Conservation (phyloP, 2,797 vertebrate genomes). For the Mastacembelus armatus region DNA sequence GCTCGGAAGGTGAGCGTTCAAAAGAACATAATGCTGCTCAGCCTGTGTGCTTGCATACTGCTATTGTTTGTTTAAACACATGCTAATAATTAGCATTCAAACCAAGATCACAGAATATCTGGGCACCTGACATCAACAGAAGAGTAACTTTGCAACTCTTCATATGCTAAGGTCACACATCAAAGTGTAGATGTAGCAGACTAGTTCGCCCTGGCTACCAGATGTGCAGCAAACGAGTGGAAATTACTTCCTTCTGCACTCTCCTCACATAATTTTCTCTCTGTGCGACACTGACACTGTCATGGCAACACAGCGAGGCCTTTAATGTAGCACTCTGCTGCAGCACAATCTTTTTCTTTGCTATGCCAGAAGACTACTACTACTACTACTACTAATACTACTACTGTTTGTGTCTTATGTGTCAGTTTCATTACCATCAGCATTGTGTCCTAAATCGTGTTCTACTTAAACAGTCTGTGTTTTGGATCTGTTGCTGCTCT, state of each 20-base stretch:
- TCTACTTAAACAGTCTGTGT: constrained; percentile 28
- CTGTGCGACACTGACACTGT: constrained; percentile 30
- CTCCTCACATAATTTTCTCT: constrained; percentile 22
- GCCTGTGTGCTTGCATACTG: not conserved
- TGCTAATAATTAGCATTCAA: not conserved
- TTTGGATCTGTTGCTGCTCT: not conserved
- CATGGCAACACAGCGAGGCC: constrained; percentile 61
- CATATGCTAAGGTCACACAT: constrained; percentile 14
- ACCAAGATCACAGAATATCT: not conserved
- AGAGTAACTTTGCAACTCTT: too few relatives aligned
- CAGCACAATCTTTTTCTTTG: constrained; percentile 7
- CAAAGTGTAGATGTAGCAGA: constrained; percentile 14
- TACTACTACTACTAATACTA: constrained; percentile 5
- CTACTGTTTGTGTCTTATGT: constrained; percentile 10
- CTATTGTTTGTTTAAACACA: too few relatives aligned
- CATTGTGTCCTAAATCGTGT: not conserved
- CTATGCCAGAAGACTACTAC: constrained; percentile 15
- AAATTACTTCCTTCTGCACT: constrained; percentile 26
- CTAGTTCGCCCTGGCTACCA: not conserved
- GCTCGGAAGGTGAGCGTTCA: too few relatives aligned
- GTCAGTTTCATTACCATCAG: constrained; percentile 2
- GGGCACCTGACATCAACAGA: not conserved
- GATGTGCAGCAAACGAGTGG: constrained; percentile 27
- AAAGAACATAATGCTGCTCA: not conserved
- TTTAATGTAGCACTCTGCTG: constrained; percentile 32